A percentile compares a stretch with the other conserved stretches of the same genome.
Conservation (phyloP, 2,113 vertebrate genomes). For the Nycticryphes semicollaris region DNA sequence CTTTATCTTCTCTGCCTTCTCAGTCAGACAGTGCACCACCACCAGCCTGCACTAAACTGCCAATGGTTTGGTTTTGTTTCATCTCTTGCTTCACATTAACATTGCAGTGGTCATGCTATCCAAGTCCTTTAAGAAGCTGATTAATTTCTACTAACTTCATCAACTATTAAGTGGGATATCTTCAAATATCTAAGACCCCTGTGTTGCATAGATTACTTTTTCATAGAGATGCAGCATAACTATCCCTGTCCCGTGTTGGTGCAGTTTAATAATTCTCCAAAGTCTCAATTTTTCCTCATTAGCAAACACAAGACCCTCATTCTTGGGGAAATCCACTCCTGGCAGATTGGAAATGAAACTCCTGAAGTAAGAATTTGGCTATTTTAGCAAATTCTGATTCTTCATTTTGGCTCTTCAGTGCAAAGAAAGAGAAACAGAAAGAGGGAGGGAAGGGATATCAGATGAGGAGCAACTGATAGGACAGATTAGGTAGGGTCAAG, state of each 20-base stretch:
- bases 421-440: neutral
- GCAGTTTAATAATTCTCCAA: neutral
- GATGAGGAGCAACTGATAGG: neutral
- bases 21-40: neutral
- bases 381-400: neutral
- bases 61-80: neutral
- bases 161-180: neutral
- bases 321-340: neutral
- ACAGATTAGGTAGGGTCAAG: neutral
- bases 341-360: neutral
- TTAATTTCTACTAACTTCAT: neutral
- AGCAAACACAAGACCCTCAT: neutral
- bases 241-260: neutral
- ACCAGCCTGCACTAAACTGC: neutral
- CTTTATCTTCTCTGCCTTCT: neutral
- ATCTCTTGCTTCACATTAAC: neutral
- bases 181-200: neutral
- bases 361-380: neutral
- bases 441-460: neutral
- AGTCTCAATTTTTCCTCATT: neutral
- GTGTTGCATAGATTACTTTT: neutral
- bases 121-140: neutral
- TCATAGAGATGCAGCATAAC: accelerated
- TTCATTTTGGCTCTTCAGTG: neutral
- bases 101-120: neutral